A percentile compares a stretch with the other conserved stretches of the same genome.
These are phyloP conservation scores for Antheraea mylitta DNA, from an alignment of 1,140 invertebrate genomes.

Conservation along the genomic window DNA sequence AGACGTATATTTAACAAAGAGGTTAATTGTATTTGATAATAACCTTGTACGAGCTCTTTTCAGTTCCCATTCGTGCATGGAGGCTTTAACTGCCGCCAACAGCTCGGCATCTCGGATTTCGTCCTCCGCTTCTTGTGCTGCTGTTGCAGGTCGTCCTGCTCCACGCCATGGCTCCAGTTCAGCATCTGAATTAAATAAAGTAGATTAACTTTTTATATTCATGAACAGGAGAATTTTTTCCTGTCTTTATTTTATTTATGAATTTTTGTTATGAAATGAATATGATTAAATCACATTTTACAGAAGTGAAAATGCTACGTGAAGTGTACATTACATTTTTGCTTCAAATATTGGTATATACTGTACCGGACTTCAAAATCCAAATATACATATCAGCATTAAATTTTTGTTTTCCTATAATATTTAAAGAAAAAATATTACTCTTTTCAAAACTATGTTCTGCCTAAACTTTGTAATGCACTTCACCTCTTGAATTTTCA, in stretches of 20 bases:
- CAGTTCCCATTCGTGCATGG: slow-evolving; percentile 80
- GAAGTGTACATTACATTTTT: no score
- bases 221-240: no score
- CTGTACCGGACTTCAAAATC: no score
- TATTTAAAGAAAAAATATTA: no score
- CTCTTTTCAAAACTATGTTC: no score
- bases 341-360: no score
- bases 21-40: background rate
- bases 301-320: no score
- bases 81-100: slow-evolving; percentile 79
- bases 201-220: background rate
- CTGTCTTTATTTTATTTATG: background rate
- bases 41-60: slow-evolving; percentile 67
- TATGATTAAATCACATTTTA: no score
- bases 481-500: no score
- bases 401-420: no score
- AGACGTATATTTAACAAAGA: background rate
- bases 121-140: slow-evolving; percentile 77
- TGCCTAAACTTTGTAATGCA: no score
- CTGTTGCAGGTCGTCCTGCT: slow-evolving; percentile 53
- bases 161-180: slow-evolving; percentile 66
- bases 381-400: no score
- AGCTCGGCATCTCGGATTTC: slow-evolving; percentile 81
- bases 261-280: background rate
- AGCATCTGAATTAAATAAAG: slow-evolving; percentile 46